Evolutionary conservation across 2,797 vertebrate species (phyloP), one percentile per base, ranked within the genome.

Genomic region (Mormyrops attenuatus): DNA sequence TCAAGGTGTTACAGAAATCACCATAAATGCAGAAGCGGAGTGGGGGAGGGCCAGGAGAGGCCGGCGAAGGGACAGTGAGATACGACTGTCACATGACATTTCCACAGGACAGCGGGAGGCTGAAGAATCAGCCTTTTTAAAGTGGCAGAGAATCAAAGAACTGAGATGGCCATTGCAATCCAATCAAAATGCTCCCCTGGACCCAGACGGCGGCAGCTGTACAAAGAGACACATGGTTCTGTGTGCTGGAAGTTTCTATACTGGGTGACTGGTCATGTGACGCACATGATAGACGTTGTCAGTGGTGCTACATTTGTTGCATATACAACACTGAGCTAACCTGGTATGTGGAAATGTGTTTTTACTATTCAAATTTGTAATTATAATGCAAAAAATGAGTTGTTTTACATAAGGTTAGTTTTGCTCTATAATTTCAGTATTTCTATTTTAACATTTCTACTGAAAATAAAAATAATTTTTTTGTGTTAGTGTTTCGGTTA

Each of bases 161-260:
- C 91, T 95, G 95, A 96, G 96, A 95, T 94, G 95, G 94, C 95
- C 95, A 95, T 95, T 94, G 95, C 95, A 96, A 96, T 96, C 95
- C 95, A 96, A 97, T 96, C 96, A 95, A 96, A 96, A 96, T 95
- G 95, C 95, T 96, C 95, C 95, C 94, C 95, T 95, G 95, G 94
- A 95, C 95, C 95, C 94, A 94, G 94, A 93, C 94, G 92, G 95
- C 95, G 96, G 95, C 96, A 93, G 95, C 93, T 94, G 94, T 91
- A 90, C 41, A 90, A 95, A 93, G 92, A 93, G 93, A 92, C 93
- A 94, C 93, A 93, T 93, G 93, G 94, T 94, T 95, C 93, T 94
- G 95, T 89, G 94, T 90, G 90, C 91, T 92, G 90, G 87, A 91
- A 93, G 92, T 95, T 93, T 92, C 93, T 93, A 87, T 93, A 82